Evolutionary conservation across 2,113 vertebrate genomes (phyloP), one percentile per base, ranked within the genome.

Genomic region (Mus pahari): DNA sequence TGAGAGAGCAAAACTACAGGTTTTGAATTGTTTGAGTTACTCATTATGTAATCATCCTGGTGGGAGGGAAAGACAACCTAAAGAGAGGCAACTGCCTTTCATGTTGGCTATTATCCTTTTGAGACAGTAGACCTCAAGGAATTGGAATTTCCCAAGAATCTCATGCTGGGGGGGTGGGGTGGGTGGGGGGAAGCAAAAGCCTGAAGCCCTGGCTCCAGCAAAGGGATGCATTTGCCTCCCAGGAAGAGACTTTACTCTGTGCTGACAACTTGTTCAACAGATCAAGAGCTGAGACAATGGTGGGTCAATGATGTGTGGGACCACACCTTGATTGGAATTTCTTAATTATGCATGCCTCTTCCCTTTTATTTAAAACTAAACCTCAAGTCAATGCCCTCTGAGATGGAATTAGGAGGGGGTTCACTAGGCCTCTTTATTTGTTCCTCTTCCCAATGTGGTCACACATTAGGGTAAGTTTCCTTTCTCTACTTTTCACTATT

Each of bases 1-100:
- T 92, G 62, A 88, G 45, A n/a, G 88, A 83, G 70, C 26, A 78
- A 92, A 89, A 96, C 28, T 83, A 26, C 5, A 24, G n/a, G 66
- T 62, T 96, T 90, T 90, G 45, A 86, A 39, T 91, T 79, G 73
- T 78, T 62, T 84, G 28, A 13, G 20, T 64, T 86, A 66, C 28
- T 66, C 82, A 86, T 86, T 45, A 45, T 45, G 28, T 66, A 66
- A 66, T 42, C 26, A 86, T 86, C 16, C 39, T 20, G 8, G 58
- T 48, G 26, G 60, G 42, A 45, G 28, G 82, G 39, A 62, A 83
- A 86, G 82, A 86, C 28, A 66, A 20, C 66, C 39, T 86, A 33
- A 83, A 28, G 62, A 45, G 82, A 48, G 7, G 58, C n/a, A 62
- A 26, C 14, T 42, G 82, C 60, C 60, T 33, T 62, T 86, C 16